Evolutionary conservation across 2,888 invertebrate species (phyloP).

Genomic region (Sinopyrophorus schimmeli): DNA sequence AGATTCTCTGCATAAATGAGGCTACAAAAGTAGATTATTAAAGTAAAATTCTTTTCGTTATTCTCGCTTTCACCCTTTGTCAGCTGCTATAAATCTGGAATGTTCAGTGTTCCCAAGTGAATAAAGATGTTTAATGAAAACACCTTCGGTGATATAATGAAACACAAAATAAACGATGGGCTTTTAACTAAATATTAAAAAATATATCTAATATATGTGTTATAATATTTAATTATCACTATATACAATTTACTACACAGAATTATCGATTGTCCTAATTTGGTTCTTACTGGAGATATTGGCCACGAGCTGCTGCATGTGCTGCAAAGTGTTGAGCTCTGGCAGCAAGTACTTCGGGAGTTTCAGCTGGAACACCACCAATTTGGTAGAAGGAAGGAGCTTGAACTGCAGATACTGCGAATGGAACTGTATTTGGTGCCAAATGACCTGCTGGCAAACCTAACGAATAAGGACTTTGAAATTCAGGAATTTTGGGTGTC

Average conservation of each 20-base stretch:
- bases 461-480: too few species aligned
- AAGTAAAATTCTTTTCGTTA: conserved; percentile 33
- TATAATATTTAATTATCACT: too few species aligned
- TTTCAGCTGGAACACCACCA: conserved; percentile 27
- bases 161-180: too few species aligned
- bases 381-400: not conserved
- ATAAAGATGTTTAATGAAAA: conserved; percentile 5
- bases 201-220: not conserved
- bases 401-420: not conserved
- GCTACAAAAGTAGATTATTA: conserved; percentile 34
- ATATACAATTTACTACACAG: too few species aligned
- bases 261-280: too few species aligned
- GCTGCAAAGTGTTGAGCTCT: conserved; percentile 31
- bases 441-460: too few species aligned
- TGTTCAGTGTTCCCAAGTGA: conserved; percentile 9
- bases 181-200: too few species aligned
- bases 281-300: conserved; percentile 1
- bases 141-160: too few species aligned
- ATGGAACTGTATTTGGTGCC: conserved; percentile 1
- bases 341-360: conserved; percentile 38
- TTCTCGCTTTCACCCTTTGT: conserved; percentile 28
- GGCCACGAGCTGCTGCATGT: conserved; percentile 14
- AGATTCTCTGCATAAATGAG: conserved; percentile 26
- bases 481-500: too few species aligned
- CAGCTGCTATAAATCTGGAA: conserved; percentile 21